Percentiles rank a stretch among this genome's conserved stretches.
Conservation (phyloP, 2,113 vertebrate genomes). For the Hymenochirus boettgeri region DNA sequence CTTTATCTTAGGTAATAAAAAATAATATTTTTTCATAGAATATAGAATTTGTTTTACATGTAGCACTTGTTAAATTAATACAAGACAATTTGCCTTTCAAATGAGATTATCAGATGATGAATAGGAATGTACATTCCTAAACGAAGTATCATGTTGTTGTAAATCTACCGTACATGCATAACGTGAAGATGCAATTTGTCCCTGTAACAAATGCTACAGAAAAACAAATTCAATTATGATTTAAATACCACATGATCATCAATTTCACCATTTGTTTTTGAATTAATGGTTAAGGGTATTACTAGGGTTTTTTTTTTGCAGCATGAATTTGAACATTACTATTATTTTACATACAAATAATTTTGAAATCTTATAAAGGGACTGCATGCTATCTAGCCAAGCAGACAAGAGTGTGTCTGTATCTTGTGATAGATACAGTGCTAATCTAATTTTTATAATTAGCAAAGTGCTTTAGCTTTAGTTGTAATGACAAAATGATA, state of each 20-base stretch:
- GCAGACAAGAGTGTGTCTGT: background rate
- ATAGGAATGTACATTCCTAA: slow-evolving; percentile 4
- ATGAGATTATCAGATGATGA: background rate
- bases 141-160: slow-evolving; percentile 7
- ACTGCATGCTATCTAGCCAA: slow-evolving; percentile 1
- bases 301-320: slow-evolving; percentile 33
- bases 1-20: too few species aligned
- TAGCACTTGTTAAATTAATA: too few species aligned
- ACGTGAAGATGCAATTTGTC: slow-evolving; percentile 1
- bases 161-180: slow-evolving; percentile 21
- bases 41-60: too few species aligned
- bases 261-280: slow-evolving; percentile 33
- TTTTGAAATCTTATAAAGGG: slow-evolving; percentile 9
- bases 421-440: slow-evolving; percentile 18
- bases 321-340: slow-evolving; percentile 39
- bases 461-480: slow-evolving; percentile 35
- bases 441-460: slow-evolving; percentile 41
- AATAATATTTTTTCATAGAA: too few species aligned
- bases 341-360: slow-evolving; percentile 32
- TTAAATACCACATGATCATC: slow-evolving; percentile 26
- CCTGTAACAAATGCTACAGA: slow-evolving; percentile 9
- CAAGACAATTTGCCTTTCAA: background rate
- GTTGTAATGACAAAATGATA: slow-evolving; percentile 36
- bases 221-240: slow-evolving; percentile 27
- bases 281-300: slow-evolving; percentile 29